Conservation (phyloP, 2,888 invertebrate species). For the Crioceris asparagi region DNA sequence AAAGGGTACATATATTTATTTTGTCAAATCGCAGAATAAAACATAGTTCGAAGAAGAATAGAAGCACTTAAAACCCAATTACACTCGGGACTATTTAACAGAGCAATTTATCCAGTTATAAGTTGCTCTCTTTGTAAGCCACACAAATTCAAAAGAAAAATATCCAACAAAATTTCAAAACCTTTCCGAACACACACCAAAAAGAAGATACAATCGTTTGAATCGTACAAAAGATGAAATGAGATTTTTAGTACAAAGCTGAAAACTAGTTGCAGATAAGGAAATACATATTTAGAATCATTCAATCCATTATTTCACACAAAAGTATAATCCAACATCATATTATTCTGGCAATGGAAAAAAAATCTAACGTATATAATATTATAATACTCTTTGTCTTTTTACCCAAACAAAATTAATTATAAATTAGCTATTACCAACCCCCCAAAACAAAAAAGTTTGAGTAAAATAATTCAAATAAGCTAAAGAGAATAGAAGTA, state of each 20-base stretch:
- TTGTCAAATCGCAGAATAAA: slow-evolving; percentile 17
- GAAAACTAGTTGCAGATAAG: slow-evolving; percentile 19
- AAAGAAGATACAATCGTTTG: slow-evolving; percentile 20
- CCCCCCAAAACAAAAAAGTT: slow-evolving; percentile 1
- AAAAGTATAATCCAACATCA: slow-evolving; percentile 13
- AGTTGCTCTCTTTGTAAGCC: no score
- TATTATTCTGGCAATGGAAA: slow-evolving; percentile 8
- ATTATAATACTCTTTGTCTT: no score
- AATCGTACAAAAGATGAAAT: slow-evolving; percentile 27
- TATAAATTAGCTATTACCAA: not conserved
- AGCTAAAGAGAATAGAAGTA: not conserved
- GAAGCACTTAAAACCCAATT: no score
- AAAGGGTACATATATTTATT: slow-evolving; percentile 40
- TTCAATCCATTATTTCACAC: slow-evolving; percentile 39
- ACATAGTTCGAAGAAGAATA: no score
- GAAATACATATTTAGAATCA: slow-evolving; percentile 20
- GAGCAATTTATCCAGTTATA: slow-evolving; percentile 32
- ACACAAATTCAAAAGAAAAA: no score
- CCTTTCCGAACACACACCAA: slow-evolving; percentile 17
- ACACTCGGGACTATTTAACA: no score
- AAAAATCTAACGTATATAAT: slow-evolving; percentile 29
- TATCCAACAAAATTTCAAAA: slow-evolving; percentile 31
- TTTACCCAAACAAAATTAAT: not conserved
- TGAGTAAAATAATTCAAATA: not conserved
- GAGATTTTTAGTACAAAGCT: slow-evolving; percentile 26